phyloP scores from a whole-genome alignment of 2,888 invertebrate species.

The Leptarthrus brevirostris region DNA sequence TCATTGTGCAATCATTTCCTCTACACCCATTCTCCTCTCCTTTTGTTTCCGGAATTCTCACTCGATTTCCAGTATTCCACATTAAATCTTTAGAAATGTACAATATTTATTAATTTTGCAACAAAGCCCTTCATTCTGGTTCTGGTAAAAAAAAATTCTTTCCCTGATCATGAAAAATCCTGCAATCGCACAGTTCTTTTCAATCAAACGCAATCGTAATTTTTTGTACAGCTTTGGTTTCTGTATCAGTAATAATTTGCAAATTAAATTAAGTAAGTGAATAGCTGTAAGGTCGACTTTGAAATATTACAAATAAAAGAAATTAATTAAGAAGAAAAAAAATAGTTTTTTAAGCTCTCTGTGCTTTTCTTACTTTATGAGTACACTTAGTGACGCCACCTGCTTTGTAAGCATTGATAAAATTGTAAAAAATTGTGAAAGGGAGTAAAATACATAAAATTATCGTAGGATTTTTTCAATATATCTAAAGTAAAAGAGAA shows the following conservation, averaged over 20 bases:
- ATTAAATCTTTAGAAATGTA: too few species aligned
- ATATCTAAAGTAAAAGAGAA: too few species aligned
- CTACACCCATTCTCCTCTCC: background rate
- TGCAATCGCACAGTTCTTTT: too few species aligned
- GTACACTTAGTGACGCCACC: background rate
- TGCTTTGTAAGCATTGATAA: background rate
- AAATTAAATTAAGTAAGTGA: conserved; percentile 20
- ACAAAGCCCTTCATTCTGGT: too few species aligned
- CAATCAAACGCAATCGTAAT: too few species aligned
- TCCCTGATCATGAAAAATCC: too few species aligned
- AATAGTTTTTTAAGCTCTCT: conserved; percentile 12
- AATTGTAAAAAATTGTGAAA: background rate
- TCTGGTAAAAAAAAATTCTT: too few species aligned
- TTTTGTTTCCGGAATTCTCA: background rate
- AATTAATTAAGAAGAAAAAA: background rate
- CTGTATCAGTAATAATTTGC: conserved; percentile 10
- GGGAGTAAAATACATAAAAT: background rate
- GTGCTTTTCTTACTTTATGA: background rate
- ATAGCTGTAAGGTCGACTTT: conserved; percentile 2
- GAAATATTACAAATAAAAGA: conserved; percentile 26
- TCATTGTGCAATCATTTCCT: conserved; percentile 24
- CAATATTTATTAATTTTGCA: too few species aligned
- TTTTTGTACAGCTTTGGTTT: background rate
- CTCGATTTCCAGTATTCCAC: too few species aligned
- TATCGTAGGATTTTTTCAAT: background rate